Evolutionary conservation across 2,113 vertebrate species (phyloP), one percentile per base, ranked within the genome.

Genomic region (Myotis davidii): DNA sequence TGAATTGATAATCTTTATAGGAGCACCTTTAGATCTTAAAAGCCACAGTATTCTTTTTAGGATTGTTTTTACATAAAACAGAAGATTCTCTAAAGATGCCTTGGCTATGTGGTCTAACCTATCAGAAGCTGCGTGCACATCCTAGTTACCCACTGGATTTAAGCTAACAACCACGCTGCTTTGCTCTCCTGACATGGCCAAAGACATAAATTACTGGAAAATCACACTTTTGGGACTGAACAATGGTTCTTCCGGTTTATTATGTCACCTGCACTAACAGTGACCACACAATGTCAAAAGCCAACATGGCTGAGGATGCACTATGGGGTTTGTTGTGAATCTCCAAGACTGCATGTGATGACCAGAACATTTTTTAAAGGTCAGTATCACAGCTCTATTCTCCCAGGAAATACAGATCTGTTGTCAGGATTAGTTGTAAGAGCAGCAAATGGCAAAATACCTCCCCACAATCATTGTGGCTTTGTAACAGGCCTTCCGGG

Each of bases 241-340:
- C 90, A 96, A 92, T 95, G 94, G 88, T 95, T 96, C 92, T 97
- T 94, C 70, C 69, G 94, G 85, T 94, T 96, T 97, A 91, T 96
- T 97, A 97, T 94, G 95, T 97, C 97, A 97, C 92, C 61, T 81
- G 85, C 39, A 32, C 77, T 91, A 88, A 95, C 82, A 97, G 91
- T 97, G 97, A 97, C 95, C 96, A 97, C 96, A 97, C 91, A 98
- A 96, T 96, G 95, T 96, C 90, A 3, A 84, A 91, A 95, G 85
- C 88, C 85, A 97, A 89, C 92, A 94, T 48, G 92, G 94, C 52
- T 93, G 90, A 87, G 72, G 82, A 86, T 83, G 82, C 81, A 95
- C 69, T 72, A n/a, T 90, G 87, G 84, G 10, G 0, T 85, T 86
- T 74, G 76, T 90, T 96, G 61, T 91, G 91, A 94, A 48, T 94